These are phyloP conservation scores for Esox niger DNA, from an alignment of 2,113 vertebrate species.

Conservation along the genomic window DNA sequence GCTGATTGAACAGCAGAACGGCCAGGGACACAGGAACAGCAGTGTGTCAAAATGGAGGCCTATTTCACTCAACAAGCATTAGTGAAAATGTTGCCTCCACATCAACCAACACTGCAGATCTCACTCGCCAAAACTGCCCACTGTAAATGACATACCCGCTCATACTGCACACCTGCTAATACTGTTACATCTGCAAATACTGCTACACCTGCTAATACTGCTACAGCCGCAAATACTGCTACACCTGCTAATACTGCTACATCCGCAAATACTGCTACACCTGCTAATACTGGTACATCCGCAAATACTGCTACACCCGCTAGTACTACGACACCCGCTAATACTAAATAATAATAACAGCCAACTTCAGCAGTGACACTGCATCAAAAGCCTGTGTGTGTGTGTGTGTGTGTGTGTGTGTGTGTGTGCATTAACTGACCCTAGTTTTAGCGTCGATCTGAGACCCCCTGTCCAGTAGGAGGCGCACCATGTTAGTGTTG, in stretches of 20 bases:
- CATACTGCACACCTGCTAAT: constrained; percentile 11
- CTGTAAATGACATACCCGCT: too few relatives aligned
- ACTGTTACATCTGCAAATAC: constrained; percentile 1
- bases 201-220: constrained; percentile 1
- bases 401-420: constrained; percentile 6
- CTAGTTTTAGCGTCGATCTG: constrained; percentile 98
- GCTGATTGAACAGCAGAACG: background rate
- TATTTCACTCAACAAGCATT: background rate
- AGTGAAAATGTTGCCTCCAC: too few relatives aligned
- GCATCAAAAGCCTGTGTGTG: constrained; percentile 14
- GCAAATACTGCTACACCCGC: too few relatives aligned
- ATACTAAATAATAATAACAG: too few relatives aligned
- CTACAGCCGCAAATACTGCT: background rate
- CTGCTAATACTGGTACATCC: background rate
- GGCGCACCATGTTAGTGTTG: constrained; percentile 95
- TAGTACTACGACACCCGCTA: too few relatives aligned
- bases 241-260: background rate
- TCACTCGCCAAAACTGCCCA: too few relatives aligned
- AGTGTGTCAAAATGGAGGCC: background rate
- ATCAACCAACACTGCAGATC: too few relatives aligned
- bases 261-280: constrained; percentile 3
- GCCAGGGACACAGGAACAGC: constrained; percentile 1
- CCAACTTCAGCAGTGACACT: too few relatives aligned
- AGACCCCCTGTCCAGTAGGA: constrained; percentile 90
- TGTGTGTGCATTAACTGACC: constrained; percentile 73